These are phyloP conservation scores for Conops quadrifasciatus DNA, from an alignment of 2,888 invertebrate species.

Conservation along the genomic window DNA sequence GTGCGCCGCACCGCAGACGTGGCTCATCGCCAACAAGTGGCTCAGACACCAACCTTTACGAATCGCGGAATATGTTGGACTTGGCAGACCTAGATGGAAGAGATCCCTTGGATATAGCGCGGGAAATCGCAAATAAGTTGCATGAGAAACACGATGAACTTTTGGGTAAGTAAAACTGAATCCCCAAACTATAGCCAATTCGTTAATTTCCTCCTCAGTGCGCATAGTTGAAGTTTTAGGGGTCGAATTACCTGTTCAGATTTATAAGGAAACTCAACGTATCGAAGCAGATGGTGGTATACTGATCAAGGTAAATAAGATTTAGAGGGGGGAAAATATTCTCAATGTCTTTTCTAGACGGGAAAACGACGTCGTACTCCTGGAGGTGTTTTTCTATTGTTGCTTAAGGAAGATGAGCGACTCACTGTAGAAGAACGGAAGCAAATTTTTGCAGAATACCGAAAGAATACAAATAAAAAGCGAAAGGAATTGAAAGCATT, in stretches of 20 bases:
- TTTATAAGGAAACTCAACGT: slow-evolving; percentile 82
- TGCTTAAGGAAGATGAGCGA: slow-evolving; percentile 77
- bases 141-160: slow-evolving; percentile 78
- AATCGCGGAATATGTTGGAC: slow-evolving; percentile 67
- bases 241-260: slow-evolving; percentile 75
- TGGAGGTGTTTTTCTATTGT: slow-evolving; percentile 84
- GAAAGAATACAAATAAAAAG: slow-evolving; percentile 68
- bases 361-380: slow-evolving; percentile 83
- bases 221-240: slow-evolving; percentile 78
- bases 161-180: slow-evolving; percentile 69
- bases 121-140: slow-evolving; percentile 78
- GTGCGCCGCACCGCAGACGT: slow-evolving; percentile 45
- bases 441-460: slow-evolving; percentile 76
- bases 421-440: slow-evolving; percentile 74
- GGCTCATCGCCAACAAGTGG: slow-evolving; percentile 63
- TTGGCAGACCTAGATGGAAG: slow-evolving; percentile 67
- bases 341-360: slow-evolving; percentile 65
- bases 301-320: slow-evolving; percentile 74
- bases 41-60: slow-evolving; percentile 67
- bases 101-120: slow-evolving; percentile 67
- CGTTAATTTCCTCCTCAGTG: slow-evolving; percentile 63
- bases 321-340: slow-evolving; percentile 1
- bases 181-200: not conserved
- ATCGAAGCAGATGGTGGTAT: slow-evolving; percentile 88
- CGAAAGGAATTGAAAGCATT: slow-evolving; percentile 69